phyloP scores from a whole-genome alignment of 2,888 invertebrate genomes.

The Steinernema carpocapsae region DNA sequence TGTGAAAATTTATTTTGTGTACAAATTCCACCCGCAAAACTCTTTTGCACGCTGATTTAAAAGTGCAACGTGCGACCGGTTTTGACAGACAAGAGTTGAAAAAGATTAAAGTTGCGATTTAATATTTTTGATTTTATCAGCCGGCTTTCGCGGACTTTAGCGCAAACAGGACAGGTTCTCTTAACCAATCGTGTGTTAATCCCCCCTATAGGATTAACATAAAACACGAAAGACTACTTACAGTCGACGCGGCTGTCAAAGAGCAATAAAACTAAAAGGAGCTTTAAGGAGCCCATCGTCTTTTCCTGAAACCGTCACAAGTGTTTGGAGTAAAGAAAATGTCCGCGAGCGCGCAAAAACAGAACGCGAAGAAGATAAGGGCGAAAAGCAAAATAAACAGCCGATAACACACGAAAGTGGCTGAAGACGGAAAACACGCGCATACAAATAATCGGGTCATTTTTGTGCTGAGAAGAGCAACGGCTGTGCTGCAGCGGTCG shows the following conservation, averaged over 20 bases:
- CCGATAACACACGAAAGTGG: neutral
- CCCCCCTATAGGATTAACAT: neutral
- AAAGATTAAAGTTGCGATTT: conserved; percentile 26
- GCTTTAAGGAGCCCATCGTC: neutral
- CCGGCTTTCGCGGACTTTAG: too few relatives aligned
- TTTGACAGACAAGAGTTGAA: neutral
- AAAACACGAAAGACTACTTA: neutral
- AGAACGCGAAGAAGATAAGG: too few relatives aligned
- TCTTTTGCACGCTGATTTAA: neutral
- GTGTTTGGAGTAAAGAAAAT: neutral
- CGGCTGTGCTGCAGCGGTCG: too few relatives aligned
- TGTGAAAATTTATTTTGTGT: neutral
- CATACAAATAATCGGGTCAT: conserved; percentile 19
- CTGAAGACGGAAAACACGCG: conserved; percentile 2
- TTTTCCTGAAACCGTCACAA: neutral
- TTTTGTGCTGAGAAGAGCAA: too few relatives aligned
- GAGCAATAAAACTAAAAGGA: conserved; percentile 8
- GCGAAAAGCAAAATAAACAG: neutral
- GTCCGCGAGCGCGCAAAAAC: too few relatives aligned
- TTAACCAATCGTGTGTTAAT: neutral
- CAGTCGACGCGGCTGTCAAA: neutral
- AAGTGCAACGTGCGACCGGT: neutral
- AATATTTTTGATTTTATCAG: neutral
- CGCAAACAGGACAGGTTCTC: neutral
- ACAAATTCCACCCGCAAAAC: neutral